phyloP scores from a whole-genome alignment of 2,888 invertebrate species.

The Drosophila testacea region DNA sequence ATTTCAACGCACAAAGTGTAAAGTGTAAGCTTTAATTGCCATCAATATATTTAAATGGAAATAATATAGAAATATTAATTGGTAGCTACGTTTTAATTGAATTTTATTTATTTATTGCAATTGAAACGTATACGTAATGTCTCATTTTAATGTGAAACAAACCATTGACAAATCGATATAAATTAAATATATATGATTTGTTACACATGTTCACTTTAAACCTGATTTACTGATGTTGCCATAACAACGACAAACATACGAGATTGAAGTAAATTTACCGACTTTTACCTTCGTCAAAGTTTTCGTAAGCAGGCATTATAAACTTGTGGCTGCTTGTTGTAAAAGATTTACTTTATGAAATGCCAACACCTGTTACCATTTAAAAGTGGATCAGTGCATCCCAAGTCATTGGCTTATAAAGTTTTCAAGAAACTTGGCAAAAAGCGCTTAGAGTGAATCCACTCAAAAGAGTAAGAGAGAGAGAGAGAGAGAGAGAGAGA shows the following conservation, averaged over 20 bases:
- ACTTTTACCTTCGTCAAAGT: slow-evolving; percentile 44
- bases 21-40: slow-evolving; percentile 4
- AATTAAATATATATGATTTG: neutral
- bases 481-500: neutral
- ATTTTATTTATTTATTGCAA: slow-evolving; percentile 41
- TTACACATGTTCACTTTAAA: neutral
- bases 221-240: neutral
- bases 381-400: slow-evolving; percentile 60
- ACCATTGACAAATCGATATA: neutral
- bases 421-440: slow-evolving; percentile 46
- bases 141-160: no score
- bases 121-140: slow-evolving; percentile 11
- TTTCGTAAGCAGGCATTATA: slow-evolving; percentile 12
- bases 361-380: slow-evolving; percentile 71
- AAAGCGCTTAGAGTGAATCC: slow-evolving; percentile 39
- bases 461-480: slow-evolving; percentile 27
- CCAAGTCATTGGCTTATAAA: slow-evolving; percentile 65
- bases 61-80: neutral
- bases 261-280: slow-evolving; percentile 46
- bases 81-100: slow-evolving; percentile 15
- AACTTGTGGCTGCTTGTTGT: slow-evolving; percentile 20
- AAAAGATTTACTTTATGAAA: slow-evolving; percentile 39
- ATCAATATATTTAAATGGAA: neutral
- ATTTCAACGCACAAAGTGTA: neutral
- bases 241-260: slow-evolving; percentile 12